These are phyloP conservation scores for Stenoptilia bipunctidactyla DNA, from an alignment of 2,888 invertebrate species.

Conservation along the genomic window DNA sequence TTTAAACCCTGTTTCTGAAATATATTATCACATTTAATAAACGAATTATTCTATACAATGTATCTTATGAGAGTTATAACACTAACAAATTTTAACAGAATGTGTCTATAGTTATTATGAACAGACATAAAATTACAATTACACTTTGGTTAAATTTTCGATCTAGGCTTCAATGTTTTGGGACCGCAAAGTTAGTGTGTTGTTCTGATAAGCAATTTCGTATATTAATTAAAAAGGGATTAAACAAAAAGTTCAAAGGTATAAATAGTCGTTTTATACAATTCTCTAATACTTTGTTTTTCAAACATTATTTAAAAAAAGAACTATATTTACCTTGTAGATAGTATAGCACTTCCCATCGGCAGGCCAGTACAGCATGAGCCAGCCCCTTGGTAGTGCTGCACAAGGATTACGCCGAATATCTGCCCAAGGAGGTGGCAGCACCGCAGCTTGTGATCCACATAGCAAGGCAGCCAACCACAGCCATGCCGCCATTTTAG, in stretches of 20 bases:
- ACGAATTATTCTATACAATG: too few relatives aligned
- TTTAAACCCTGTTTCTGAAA: too few relatives aligned
- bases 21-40: too few relatives aligned
- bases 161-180: too few relatives aligned
- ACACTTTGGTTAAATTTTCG: too few relatives aligned
- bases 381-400: constrained; percentile 84
- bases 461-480: constrained; percentile 49
- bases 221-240: too few relatives aligned
- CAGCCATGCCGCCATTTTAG: constrained; percentile 45
- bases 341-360: constrained; percentile 90
- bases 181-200: too few relatives aligned
- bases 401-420: constrained; percentile 86
- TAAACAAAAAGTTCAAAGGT: not conserved
- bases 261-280: not conserved
- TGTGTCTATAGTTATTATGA: too few relatives aligned
- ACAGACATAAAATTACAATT: too few relatives aligned
- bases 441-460: constrained; percentile 73
- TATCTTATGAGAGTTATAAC: too few relatives aligned
- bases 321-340: constrained; percentile 74
- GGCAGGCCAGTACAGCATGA: constrained; percentile 85
- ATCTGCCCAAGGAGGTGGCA: constrained; percentile 90
- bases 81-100: too few relatives aligned
- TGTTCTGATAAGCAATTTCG: too few relatives aligned
- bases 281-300: not conserved
- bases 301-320: not conserved